Conservation (phyloP, 2,888 invertebrate genomes). For the Erebia ligea region DNA sequence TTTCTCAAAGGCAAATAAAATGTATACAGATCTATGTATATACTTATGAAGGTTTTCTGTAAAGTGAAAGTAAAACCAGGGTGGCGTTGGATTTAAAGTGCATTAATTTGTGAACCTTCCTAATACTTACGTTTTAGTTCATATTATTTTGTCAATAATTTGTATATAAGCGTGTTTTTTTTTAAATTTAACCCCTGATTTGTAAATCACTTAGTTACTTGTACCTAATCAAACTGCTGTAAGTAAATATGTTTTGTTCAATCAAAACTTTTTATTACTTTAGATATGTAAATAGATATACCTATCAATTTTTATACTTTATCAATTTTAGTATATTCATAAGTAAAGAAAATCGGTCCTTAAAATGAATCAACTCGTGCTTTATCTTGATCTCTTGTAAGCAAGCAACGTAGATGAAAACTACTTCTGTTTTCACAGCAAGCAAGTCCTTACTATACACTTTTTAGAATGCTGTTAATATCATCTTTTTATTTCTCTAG, state of each 20-base stretch:
- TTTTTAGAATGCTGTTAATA: not conserved
- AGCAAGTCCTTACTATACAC: not conserved
- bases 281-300: too few species aligned
- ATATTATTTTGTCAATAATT: constrained; percentile 2
- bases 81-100: not conserved
- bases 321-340: too few species aligned
- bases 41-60: constrained; percentile 3
- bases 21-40: constrained; percentile 40
- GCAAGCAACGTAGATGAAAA: too few species aligned
- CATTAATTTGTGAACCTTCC: not conserved
- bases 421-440: not conserved
- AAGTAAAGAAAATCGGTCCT: too few species aligned
- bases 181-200: not conserved
- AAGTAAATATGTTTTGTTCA: too few species aligned
- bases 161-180: not conserved
- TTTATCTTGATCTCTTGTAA: too few species aligned
- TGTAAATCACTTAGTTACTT: not conserved
- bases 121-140: not conserved
- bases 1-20: constrained; percentile 23
- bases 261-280: too few species aligned
- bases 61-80: not conserved
- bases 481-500: too few species aligned
- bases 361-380: too few species aligned
- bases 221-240: not conserved
- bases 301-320: too few species aligned